A percentile compares a stretch with the other conserved stretches of the same genome.
Conservation (phyloP, 2,888 invertebrate genomes). For the Drosophila infuscata region DNA sequence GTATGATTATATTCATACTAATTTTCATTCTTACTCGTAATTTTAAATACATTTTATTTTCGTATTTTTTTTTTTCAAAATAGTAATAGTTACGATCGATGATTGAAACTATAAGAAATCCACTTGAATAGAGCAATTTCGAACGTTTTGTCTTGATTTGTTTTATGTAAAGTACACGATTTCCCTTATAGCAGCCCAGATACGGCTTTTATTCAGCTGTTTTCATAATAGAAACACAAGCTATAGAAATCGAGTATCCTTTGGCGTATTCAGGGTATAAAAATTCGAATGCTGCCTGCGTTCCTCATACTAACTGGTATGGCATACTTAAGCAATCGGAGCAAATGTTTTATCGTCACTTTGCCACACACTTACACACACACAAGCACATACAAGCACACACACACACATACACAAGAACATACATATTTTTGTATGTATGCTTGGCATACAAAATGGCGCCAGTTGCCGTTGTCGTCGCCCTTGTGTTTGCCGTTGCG, state of each 20-base stretch:
- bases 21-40: neutral
- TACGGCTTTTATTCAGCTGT: conserved; percentile 6
- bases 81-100: neutral
- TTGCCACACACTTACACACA: conserved; percentile 57
- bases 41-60: neutral
- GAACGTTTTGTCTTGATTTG: conserved; percentile 14
- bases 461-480: conserved; percentile 50
- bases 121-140: conserved; percentile 11
- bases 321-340: conserved; percentile 76
- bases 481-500: conserved; percentile 42
- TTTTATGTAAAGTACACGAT: conserved; percentile 35
- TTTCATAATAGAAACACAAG: conserved; percentile 39
- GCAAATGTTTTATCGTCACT: conserved; percentile 78
- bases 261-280: conserved; percentile 38
- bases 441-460: conserved; percentile 75
- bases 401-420: neutral
- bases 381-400: neutral
- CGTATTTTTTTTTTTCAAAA: neutral
- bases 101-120: neutral
- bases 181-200: conserved; percentile 8
- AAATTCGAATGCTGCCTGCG: conserved; percentile 44
- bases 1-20: neutral
- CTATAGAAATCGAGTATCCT: conserved; percentile 43
- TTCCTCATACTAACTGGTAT: conserved; percentile 31
- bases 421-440: conserved; percentile 23